These are phyloP conservation scores for Acanthosoma haemorrhoidale DNA, from an alignment of 2,888 invertebrate genomes.

Conservation along the genomic window DNA sequence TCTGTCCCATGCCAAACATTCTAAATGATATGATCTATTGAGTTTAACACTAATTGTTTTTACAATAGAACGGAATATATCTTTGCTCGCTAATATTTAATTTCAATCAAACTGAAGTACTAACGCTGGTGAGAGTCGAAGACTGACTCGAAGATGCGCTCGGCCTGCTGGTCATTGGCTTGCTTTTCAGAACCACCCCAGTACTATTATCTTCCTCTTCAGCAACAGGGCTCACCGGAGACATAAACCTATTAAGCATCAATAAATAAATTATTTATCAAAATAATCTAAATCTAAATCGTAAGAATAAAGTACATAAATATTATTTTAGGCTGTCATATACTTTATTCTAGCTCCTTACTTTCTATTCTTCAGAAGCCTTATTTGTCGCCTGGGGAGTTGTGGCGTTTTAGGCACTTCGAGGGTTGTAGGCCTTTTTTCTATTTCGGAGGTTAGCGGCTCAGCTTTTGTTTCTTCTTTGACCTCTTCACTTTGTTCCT, in stretches of 20 bases:
- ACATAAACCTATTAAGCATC: conserved; percentile 36
- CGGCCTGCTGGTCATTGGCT: conserved; percentile 29
- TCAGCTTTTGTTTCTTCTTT: conserved; percentile 28
- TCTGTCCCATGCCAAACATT: neutral
- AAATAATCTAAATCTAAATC: neutral
- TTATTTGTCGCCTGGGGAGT: conserved; percentile 33
- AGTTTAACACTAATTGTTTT: neutral
- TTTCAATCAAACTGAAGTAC: conserved; percentile 43
- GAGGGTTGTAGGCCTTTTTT: conserved; percentile 35
- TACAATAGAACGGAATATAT: neutral
- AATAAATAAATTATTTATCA: too few relatives aligned
- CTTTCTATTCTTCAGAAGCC: conserved; percentile 34
- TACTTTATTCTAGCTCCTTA: neutral
- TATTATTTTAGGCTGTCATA: neutral
- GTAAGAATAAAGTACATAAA: neutral
- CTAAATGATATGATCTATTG: neutral
- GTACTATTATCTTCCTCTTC: conserved; percentile 34
- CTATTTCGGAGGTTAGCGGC: conserved; percentile 11
- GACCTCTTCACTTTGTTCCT: conserved; percentile 16
- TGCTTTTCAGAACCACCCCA: neutral
- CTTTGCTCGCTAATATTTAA: neutral
- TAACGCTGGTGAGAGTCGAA: conserved; percentile 60
- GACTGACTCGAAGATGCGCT: conserved; percentile 39
- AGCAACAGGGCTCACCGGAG: conserved; percentile 40
- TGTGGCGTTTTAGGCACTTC: conserved; percentile 37